Conservation (phyloP, 2,113 vertebrate genomes). For the Otus sunia region DNA sequence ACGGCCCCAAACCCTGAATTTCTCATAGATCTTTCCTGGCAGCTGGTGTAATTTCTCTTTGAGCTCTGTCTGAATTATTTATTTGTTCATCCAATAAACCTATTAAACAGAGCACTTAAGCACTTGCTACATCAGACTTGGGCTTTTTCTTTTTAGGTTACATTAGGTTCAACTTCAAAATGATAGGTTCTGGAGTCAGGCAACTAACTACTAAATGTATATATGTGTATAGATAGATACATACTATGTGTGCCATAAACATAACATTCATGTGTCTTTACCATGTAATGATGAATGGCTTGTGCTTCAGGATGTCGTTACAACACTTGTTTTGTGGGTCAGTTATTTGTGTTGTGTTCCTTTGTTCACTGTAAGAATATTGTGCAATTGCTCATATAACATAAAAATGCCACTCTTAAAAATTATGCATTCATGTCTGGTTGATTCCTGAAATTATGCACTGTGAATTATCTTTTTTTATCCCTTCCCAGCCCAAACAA, state of each 20-base stretch:
- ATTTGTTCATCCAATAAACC: slow-evolving; percentile 34
- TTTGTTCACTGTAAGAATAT: background rate
- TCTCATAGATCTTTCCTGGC: background rate
- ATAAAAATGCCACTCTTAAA: background rate
- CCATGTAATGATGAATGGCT: background rate
- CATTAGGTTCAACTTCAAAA: background rate
- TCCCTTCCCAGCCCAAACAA: background rate
- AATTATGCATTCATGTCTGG: background rate
- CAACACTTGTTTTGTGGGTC: background rate
- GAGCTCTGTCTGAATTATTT: slow-evolving; percentile 56
- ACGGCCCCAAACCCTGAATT: background rate
- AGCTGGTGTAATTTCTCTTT: background rate
- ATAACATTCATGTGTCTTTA: background rate
- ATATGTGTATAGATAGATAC: background rate
- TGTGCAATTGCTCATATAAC: background rate
- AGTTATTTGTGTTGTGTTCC: background rate
- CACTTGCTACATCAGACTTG: background rate
- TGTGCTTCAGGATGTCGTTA: background rate
- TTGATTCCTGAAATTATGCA: background rate
- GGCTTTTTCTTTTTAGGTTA: background rate
- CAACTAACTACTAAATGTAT: background rate
- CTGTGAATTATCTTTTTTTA: background rate
- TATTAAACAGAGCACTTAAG: slow-evolving; percentile 55
- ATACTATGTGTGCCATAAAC: background rate
- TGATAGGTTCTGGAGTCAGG: background rate